Evolutionary conservation across 1,140 invertebrate genomes (phyloP).

Genomic region (Sarcophaga peregrina): DNA sequence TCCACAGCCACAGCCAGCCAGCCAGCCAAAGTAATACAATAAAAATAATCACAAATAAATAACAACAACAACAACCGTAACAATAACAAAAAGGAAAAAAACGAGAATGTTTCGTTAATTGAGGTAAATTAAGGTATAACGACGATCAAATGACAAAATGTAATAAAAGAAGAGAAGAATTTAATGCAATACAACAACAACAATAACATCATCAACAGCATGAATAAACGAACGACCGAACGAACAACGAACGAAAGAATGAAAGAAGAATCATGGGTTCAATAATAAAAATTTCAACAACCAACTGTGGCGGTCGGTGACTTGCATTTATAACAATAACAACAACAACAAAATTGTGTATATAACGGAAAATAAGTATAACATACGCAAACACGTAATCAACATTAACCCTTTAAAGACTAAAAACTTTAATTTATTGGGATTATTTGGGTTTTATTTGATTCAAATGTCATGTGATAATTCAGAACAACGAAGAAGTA

Average conservation of each 20-base stretch:
- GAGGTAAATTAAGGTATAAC: conserved; percentile 66
- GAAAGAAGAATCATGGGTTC: background rate
- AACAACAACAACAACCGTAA: background rate
- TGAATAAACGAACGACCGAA: background rate
- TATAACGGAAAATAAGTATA: no score
- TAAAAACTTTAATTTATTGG: no score
- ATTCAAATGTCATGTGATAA: no score
- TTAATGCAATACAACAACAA: no score
- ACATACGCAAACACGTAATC: no score
- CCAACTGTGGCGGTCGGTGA: background rate
- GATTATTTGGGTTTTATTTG: no score
- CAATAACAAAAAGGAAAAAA: background rate
- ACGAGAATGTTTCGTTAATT: conserved; percentile 58
- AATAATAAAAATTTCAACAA: conserved; percentile 6
- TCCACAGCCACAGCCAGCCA: background rate
- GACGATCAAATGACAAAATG: conserved; percentile 57
- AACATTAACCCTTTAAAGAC: no score
- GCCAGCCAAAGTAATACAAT: background rate
- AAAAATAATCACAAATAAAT: no score
- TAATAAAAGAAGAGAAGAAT: background rate
- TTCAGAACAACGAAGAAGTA: no score
- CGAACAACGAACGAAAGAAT: background rate
- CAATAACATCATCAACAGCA: no score
- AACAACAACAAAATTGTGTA: no score
- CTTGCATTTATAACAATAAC: background rate